Evolutionary conservation across 2,888 invertebrate species (phyloP).

Genomic region (Drosophila helvetica): DNA sequence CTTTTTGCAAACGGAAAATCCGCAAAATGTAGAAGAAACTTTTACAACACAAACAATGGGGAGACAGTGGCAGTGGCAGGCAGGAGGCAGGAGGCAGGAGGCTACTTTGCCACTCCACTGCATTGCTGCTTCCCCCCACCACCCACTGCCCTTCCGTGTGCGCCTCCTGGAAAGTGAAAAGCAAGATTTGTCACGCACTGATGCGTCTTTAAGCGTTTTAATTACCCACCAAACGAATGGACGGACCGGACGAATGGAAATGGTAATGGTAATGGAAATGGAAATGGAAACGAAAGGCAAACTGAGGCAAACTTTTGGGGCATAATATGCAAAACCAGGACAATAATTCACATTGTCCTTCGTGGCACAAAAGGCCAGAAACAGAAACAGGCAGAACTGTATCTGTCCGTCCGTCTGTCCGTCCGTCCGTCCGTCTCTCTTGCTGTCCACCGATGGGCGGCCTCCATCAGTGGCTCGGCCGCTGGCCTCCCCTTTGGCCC

Average conservation of each 20-base stretch:
- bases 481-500: background rate
- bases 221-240: conserved; percentile 77
- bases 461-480: background rate
- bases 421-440: background rate
- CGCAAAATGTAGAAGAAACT: conserved; percentile 50
- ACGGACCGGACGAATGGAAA: conserved; percentile 6
- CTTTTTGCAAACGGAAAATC: conserved; percentile 1
- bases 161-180: conserved; percentile 76
- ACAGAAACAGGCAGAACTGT: conserved; percentile 26
- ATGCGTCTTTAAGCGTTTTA: conserved; percentile 81
- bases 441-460: background rate
- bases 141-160: no score
- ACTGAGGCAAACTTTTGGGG: conserved; percentile 48
- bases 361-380: conserved; percentile 44
- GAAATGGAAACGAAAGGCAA: conserved; percentile 45
- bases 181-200: conserved; percentile 81
- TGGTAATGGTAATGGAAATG: background rate
- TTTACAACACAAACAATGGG: conserved; percentile 70
- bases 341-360: conserved; percentile 79
- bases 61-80: no score
- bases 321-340: conserved; percentile 77
- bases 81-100: conserved; percentile 10
- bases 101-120: conserved; percentile 48
- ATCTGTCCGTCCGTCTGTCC: conserved; percentile 3
- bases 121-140: no score